These are phyloP conservation scores for Cerastis rubricosa DNA, from an alignment of 2,888 invertebrate species.

Conservation along the genomic window DNA sequence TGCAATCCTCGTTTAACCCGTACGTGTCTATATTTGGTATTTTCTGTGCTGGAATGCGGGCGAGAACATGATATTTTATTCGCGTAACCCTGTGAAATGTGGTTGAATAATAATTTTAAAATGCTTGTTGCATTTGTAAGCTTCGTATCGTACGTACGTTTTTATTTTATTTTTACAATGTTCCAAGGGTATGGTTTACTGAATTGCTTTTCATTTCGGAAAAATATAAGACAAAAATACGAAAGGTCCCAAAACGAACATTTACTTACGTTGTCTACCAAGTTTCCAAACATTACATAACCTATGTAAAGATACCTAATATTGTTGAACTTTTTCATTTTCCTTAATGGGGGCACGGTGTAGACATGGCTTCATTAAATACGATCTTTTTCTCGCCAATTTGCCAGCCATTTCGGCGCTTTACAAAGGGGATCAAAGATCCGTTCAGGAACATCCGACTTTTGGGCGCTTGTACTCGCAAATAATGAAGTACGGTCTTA, in stretches of 20 bases:
- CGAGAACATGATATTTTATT: slow-evolving; percentile 35
- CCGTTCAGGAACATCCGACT: slow-evolving; percentile 48
- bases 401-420: slow-evolving; percentile 36
- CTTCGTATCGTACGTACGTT: not conserved
- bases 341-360: slow-evolving; percentile 26
- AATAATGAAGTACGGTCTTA: slow-evolving; percentile 67
- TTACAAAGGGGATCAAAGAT: slow-evolving; percentile 54
- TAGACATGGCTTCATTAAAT: slow-evolving; percentile 52
- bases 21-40: slow-evolving; percentile 37
- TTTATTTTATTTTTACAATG: not conserved
- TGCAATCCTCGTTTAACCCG: slow-evolving; percentile 24
- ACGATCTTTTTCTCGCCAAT: slow-evolving; percentile 43
- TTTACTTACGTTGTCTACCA: not conserved
- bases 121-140: slow-evolving; percentile 39
- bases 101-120: slow-evolving; percentile 42
- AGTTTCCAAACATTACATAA: slow-evolving; percentile 10
- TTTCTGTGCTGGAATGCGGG: slow-evolving; percentile 23
- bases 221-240: not conserved
- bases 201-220: not conserved
- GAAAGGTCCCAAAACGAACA: slow-evolving; percentile 7
- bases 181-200: not conserved
- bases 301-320: slow-evolving; percentile 23
- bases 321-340: slow-evolving; percentile 45
- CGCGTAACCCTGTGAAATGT: slow-evolving; percentile 36
- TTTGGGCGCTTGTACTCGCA: slow-evolving; percentile 48